A percentile compares a stretch with the other conserved stretches of the same genome.
Conservation (phyloP, 2,888 invertebrate genomes). For the Leistus spinibarbis region DNA sequence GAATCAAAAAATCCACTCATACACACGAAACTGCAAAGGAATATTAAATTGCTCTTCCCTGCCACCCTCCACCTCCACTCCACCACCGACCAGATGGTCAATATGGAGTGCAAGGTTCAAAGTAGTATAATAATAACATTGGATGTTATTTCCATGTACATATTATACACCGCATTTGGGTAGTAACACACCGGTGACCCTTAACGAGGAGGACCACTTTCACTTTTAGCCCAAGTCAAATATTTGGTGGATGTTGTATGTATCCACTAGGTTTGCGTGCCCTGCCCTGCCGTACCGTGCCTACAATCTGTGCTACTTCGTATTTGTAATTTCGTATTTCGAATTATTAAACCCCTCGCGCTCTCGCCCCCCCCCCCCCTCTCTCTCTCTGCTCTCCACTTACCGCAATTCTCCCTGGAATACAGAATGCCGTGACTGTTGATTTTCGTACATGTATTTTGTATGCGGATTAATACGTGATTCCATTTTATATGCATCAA, state of each 20-base stretch:
- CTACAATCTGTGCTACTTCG: background rate
- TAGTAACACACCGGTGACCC: too few relatives aligned
- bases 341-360: background rate
- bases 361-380: too few relatives aligned
- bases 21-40: background rate
- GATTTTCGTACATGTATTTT: background rate
- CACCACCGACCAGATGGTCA: background rate
- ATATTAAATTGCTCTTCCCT: background rate
- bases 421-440: too few relatives aligned
- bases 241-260: background rate
- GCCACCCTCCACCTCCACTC: background rate
- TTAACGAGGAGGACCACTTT: background rate
- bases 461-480: too few relatives aligned
- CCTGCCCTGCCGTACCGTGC: too few relatives aligned
- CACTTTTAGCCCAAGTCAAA: background rate
- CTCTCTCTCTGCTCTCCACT: too few relatives aligned
- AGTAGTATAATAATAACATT: background rate
- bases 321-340: background rate
- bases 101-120: too few relatives aligned
- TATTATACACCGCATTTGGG: too few relatives aligned
- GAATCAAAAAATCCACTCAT: background rate
- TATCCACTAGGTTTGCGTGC: too few relatives aligned
- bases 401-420: background rate
- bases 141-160: background rate
- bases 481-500: too few relatives aligned